A percentile compares a stretch with the other conserved stretches of the same genome.
phyloP scores from a whole-genome alignment of 2,113 vertebrate genomes.

The Neodontobutis hainanensis region DNA sequence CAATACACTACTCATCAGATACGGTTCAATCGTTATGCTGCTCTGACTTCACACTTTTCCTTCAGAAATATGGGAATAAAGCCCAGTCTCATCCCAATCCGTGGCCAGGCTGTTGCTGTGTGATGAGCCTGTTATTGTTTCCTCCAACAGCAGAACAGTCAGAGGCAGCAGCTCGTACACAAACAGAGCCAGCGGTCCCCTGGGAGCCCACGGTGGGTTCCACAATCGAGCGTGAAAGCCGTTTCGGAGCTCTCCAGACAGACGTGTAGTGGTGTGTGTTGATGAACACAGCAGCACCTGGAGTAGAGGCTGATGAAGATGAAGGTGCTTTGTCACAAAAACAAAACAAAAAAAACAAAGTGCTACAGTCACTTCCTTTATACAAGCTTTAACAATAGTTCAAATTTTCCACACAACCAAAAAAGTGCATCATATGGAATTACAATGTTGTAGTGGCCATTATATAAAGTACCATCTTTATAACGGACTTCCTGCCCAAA shows the following conservation, averaged over 20 bases:
- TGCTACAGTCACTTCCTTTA: constrained; percentile 26
- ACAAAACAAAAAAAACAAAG: constrained; percentile 33
- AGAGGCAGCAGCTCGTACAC: constrained; percentile 65
- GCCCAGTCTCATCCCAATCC: constrained; percentile 32
- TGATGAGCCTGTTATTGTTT: constrained; percentile 69
- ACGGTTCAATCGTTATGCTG: constrained; percentile 44
- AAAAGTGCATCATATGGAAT: too few species aligned
- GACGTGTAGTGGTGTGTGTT: constrained; percentile 17
- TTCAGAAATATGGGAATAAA: constrained; percentile 46
- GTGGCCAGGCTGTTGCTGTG: constrained; percentile 49
- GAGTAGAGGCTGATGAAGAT: constrained; percentile 44
- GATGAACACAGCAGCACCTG: constrained; percentile 31
- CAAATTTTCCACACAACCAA: background rate
- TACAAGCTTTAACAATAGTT: constrained; percentile 6
- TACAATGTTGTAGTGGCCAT: too few species aligned
- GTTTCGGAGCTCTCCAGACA: constrained; percentile 44
- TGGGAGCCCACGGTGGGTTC: constrained; percentile 61
- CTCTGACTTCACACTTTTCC: constrained; percentile 43
- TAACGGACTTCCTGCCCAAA: too few species aligned
- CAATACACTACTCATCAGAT: constrained; percentile 26
- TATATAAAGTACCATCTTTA: too few species aligned
- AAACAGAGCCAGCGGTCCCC: constrained; percentile 63
- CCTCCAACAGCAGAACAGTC: constrained; percentile 67
- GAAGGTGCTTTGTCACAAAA: constrained; percentile 31
- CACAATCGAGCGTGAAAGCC: constrained; percentile 50